phyloP scores from a whole-genome alignment of 2,113 vertebrate species.

The Promerops cafer region DNA sequence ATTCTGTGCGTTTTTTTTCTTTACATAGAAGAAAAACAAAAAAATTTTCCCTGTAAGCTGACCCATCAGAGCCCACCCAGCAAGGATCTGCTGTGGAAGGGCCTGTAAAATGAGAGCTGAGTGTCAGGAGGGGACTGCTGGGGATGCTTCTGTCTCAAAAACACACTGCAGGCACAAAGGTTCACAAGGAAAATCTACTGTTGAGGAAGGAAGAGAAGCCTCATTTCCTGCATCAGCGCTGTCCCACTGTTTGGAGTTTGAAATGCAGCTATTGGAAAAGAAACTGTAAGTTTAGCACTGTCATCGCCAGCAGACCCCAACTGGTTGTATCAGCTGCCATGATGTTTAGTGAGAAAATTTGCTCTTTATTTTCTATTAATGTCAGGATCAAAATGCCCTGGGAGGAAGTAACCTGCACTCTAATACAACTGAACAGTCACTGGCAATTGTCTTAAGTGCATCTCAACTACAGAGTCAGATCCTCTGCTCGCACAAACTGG shows the following conservation, averaged over 20 bases:
- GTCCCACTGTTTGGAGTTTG: neutral
- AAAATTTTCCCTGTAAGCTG: neutral
- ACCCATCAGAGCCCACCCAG: too few species aligned
- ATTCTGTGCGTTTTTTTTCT: neutral
- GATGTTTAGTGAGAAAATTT: neutral
- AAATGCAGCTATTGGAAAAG: neutral
- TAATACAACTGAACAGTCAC: neutral
- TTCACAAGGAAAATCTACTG: neutral
- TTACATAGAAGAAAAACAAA: neutral
- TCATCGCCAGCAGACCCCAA: accelerated
- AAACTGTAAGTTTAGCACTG: neutral
- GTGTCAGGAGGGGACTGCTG: neutral
- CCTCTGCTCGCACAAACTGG: neutral
- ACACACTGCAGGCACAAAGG: too few species aligned
- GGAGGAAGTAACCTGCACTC: neutral
- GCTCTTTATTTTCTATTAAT: neutral
- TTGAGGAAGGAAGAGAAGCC: neutral
- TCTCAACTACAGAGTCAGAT: neutral
- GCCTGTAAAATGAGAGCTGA: neutral
- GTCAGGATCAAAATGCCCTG: neutral
- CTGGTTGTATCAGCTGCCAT: neutral
- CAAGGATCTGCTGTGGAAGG: accelerated
- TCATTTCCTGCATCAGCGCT: neutral
- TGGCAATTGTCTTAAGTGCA: neutral
- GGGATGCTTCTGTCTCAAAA: neutral